Percentiles rank a stretch among this genome's conserved stretches.
Conservation (phyloP, 2,888 invertebrate genomes). For the Pseudococcus longispinus region DNA sequence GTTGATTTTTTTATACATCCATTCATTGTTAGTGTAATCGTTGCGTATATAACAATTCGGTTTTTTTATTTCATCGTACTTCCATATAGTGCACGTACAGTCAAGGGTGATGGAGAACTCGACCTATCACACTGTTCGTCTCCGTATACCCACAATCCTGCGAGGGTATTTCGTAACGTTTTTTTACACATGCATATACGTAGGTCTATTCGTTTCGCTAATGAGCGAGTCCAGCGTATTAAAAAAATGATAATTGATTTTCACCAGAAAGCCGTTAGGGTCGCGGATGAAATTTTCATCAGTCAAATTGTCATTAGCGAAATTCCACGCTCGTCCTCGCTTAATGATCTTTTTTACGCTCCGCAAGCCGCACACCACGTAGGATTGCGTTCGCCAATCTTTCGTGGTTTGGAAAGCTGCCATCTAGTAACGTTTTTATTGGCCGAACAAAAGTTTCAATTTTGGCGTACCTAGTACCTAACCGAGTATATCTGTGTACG, state of each 20-base stretch:
- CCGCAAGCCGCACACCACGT: neutral
- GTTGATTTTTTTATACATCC: slow-evolving; percentile 49
- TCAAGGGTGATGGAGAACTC: slow-evolving; percentile 28
- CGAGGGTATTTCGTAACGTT: slow-evolving; percentile 54
- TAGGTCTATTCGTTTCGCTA: slow-evolving; percentile 40
- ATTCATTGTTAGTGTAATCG: slow-evolving; percentile 54
- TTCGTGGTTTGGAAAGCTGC: slow-evolving; percentile 16
- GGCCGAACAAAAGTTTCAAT: slow-evolving; percentile 33
- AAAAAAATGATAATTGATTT: slow-evolving; percentile 57
- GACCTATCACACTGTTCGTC: slow-evolving; percentile 34
- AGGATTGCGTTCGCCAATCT: neutral
- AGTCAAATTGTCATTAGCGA: slow-evolving; percentile 40
- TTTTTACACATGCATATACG: neutral
- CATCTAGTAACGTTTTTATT: slow-evolving; percentile 18
- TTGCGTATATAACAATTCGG: slow-evolving; percentile 39
- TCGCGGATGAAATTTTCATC: slow-evolving; percentile 36
- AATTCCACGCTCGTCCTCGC: neutral
- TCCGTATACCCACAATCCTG: slow-evolving; percentile 25
- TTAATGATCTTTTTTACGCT: slow-evolving; percentile 19
- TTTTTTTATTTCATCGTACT: slow-evolving; percentile 40
- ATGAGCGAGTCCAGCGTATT: slow-evolving; percentile 54
- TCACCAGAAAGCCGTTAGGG: slow-evolving; percentile 51
- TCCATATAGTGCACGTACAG: neutral
- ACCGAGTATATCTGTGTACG: neutral
- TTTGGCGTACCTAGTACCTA: slow-evolving; percentile 13